Percentiles rank a stretch among this genome's conserved stretches.
Evolutionary conservation across 2,113 vertebrate genomes (phyloP).

Genomic region (Tenrec ecaudatus): DNA sequence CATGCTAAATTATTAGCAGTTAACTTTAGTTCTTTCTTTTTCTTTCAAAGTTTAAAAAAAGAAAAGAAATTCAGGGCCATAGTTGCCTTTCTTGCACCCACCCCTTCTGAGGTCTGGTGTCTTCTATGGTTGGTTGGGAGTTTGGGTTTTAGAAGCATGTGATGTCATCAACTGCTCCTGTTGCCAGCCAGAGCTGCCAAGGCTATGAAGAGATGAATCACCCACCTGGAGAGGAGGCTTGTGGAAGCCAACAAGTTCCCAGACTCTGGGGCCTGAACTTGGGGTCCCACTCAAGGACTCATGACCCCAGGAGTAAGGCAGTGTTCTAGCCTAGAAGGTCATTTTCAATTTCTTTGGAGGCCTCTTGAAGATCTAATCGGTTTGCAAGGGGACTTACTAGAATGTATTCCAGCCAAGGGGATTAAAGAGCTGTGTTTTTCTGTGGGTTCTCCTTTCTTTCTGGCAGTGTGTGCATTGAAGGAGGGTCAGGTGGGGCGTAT

Average conservation of each 20-base stretch:
- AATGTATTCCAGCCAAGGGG: not conserved
- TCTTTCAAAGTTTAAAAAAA: constrained; percentile 45
- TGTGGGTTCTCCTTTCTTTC: not conserved
- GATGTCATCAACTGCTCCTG: constrained; percentile 15
- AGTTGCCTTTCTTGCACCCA: not conserved
- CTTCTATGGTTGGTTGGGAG: not conserved
- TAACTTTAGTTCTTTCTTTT: constrained; percentile 58
- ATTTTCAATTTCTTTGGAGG: not conserved
- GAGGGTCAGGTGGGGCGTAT: not conserved
- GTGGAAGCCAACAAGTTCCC: constrained; percentile 15
- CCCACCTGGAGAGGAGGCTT: constrained; percentile 13
- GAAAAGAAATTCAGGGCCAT: constrained; percentile 53
- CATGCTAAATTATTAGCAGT: constrained; percentile 73
- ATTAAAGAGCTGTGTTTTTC: not conserved
- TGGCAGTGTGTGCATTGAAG: not conserved
- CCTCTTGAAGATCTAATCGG: not conserved
- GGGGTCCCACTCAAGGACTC: not conserved
- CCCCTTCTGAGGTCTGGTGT: not conserved
- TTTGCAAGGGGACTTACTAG: not conserved
- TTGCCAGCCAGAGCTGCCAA: constrained; percentile 71
- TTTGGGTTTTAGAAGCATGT: constrained; percentile 61
- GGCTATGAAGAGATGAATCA: constrained; percentile 47
- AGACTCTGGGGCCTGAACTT: not conserved
- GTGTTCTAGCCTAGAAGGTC: not conserved
- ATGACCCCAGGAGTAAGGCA: not conserved